Percentiles rank a stretch among this genome's conserved stretches.
Evolutionary conservation across 1,140 invertebrate species (phyloP).

Genomic region (Telenomus remus): DNA sequence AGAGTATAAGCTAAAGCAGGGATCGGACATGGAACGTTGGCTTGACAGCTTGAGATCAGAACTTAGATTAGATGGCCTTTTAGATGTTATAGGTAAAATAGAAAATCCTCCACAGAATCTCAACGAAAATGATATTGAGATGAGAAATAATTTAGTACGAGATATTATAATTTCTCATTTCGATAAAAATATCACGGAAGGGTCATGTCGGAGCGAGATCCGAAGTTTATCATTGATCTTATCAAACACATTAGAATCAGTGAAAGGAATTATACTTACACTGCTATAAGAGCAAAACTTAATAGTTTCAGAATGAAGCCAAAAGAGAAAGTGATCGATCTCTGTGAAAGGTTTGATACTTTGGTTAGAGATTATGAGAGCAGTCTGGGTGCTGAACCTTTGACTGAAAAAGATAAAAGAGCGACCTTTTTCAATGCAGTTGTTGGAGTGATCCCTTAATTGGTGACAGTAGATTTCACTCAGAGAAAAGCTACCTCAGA

Average conservation of each 20-base stretch:
- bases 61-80: not conserved
- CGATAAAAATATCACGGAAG: slow-evolving; percentile 7
- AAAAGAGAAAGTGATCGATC: not conserved
- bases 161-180: not conserved
- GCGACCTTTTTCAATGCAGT: slow-evolving; percentile 29
- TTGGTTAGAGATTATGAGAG: slow-evolving; percentile 1
- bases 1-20: not conserved
- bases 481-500: not conserved
- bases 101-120: not conserved
- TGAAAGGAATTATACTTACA: not conserved
- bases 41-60: not conserved
- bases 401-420: slow-evolving; percentile 12
- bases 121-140: not conserved
- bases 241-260: slow-evolving; percentile 1
- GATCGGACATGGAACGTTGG: not conserved
- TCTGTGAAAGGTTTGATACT: slow-evolving; percentile 6
- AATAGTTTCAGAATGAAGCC: not conserved
- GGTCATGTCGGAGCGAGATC: not conserved
- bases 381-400: not conserved
- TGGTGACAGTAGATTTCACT: slow-evolving; percentile 4
- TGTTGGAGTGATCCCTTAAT: slow-evolving; percentile 5
- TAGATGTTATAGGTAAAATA: not conserved
- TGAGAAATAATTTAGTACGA: not conserved
- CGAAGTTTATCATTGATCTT: not conserved
- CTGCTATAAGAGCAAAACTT: not conserved